Conservation (phyloP, 2,797 vertebrate genomes). For the Propithecus deckenii region DNA sequence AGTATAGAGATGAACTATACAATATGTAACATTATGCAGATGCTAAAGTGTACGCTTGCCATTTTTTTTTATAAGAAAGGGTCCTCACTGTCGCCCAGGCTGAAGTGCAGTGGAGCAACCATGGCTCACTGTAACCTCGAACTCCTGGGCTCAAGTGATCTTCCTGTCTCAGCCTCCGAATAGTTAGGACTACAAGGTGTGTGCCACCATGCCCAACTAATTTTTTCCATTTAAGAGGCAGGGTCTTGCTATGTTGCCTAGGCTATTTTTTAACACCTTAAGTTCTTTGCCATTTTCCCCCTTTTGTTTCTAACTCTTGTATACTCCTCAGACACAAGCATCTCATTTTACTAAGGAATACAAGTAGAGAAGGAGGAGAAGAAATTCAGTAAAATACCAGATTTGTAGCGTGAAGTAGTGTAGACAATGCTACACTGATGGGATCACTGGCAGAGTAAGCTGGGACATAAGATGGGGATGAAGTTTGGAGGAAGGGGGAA, state of each 20-base stretch:
- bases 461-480: not conserved
- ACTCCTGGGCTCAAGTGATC: not conserved
- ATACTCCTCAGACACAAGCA: not conserved
- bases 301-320: not conserved
- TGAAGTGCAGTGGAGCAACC: not conserved
- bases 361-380: not conserved
- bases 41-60: not conserved
- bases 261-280: not conserved
- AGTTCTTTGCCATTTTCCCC: not conserved
- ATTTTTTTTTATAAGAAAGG: not conserved
- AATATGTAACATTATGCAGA: not conserved
- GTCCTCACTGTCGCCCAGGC: not conserved
- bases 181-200: not conserved
- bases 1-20: not conserved
- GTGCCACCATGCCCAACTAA: too few relatives aligned
- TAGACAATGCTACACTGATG: not conserved
- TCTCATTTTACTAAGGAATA: not conserved
- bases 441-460: not conserved
- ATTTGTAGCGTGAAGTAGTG: not conserved
- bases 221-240: not conserved
- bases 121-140: not conserved
- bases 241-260: not conserved
- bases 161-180: not conserved
- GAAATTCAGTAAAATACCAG: not conserved
- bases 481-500: not conserved